Evolutionary conservation across 2,888 invertebrate species (phyloP), one percentile per base, ranked within the genome.

Genomic region (Hedya salicella): DNA sequence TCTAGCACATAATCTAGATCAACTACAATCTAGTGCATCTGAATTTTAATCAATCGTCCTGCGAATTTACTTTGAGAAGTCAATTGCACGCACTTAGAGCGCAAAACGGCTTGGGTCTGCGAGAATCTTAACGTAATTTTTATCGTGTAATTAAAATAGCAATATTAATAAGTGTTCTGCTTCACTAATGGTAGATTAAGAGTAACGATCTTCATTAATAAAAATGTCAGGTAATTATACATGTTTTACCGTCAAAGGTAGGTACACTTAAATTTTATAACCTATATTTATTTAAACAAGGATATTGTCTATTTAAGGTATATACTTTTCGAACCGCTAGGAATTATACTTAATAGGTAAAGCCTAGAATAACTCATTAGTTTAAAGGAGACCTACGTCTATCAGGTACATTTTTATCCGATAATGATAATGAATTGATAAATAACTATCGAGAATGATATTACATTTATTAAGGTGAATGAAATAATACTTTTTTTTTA

Each of bases 131-230:
- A 16, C n/a, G 57, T 17, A 32, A 57, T 46, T 57, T 57, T 44
- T 46, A 57, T 57, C 3, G 57, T 9, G 44, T 19, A 57, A 57
- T 46, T 57, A 57, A 32, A 44, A 46, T 5, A n/a, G 25, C 11
- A 36, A 49, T 57, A 32, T 30, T 44, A 64, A 62, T 64, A 56
- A 40, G 49, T 63, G 40, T 19, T 61, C 9, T 25, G 25, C 54
- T 40, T 49, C 46, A 62, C 57, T 63, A 16, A 57, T 13, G 6
- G 42, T 25, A 36, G 44, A 21, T 59, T 32, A 36, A 21, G n/a
- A 42, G 14, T 42, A 36, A 57, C 11, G 50, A 42, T 11, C n/a
- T 21, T 44, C 16, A 32, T 32, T 44, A 21, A 59, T 57, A 56
- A 40, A 36, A 36, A 36, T 9, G 36, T 8, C 1, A 2, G 36